Base-by-base conservation (phyloP, 2,888 invertebrate species). In the Euproctis similis region DNA sequence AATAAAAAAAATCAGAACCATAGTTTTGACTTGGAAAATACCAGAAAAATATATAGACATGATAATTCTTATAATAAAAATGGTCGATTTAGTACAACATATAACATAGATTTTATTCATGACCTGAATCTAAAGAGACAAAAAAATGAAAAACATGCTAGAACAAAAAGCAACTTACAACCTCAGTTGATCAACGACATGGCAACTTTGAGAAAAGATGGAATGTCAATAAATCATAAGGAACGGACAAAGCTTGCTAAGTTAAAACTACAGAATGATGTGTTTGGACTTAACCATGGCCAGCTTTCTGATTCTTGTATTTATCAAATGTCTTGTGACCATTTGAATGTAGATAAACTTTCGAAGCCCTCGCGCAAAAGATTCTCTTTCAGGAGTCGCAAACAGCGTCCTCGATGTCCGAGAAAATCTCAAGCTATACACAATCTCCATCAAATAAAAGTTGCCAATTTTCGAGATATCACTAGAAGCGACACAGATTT, bases 201-300 rank as follows among this genome's bases (percentile, higher is more conserved):
- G 13, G 31, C 31, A 6, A 36, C 29, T 18, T 32, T 26, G 10
- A 33, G 25, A 22, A 28, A 19, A 25, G 19, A 19, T 14, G 31
- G 12, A 20, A 45, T 26, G 12, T 13, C 27, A 20, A 3, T 4
- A 20, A 21, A 9, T 4, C 9, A 21, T 10, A 5, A n/a, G n/a
- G n/a, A n/a, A n/a, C n/a, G n/a, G n/a, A n/a, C n/a, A n/a, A n/a
- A n/a, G n/a, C n/a, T n/a, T n/a, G n/a, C n/a, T n/a, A n/a, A n/a
- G n/a, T n/a, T n/a, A n/a, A n/a, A n/a, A n/a, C n/a, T n/a, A n/a
- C n/a, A n/a, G n/a, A n/a, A n/a, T n/a, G 46, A 58, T 10, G 25
- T 46, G 4, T 53, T 48, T 21, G 46, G 52, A 13, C 53, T 53
- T 12, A 42, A 39, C 11, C 46, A 36, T 28, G 47, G 24, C 12